phyloP scores from a whole-genome alignment of 2,797 vertebrate genomes.

The Champsocephalus gunnari region DNA sequence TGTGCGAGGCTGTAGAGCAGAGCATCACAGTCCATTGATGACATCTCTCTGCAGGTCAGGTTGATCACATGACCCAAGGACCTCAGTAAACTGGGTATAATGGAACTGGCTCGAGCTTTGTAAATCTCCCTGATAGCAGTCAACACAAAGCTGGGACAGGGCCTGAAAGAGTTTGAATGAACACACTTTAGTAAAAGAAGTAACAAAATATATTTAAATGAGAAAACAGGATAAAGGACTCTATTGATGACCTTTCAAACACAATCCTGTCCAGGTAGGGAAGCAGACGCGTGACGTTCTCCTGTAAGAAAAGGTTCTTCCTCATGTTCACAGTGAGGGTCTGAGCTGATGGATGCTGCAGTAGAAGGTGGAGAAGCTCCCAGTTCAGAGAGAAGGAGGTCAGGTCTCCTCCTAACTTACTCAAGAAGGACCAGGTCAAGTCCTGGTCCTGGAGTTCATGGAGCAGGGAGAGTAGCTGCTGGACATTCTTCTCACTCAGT shows the following conservation, averaged over 20 bases:
- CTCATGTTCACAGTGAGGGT: too few species aligned
- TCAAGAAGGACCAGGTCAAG: too few species aligned
- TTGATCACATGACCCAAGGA: conserved; percentile 55
- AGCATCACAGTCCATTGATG: conserved; percentile 62
- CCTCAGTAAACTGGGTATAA: conserved; percentile 57
- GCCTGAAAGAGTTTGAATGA: conserved; percentile 14
- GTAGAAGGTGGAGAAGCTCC: too few species aligned
- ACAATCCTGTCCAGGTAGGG: conserved; percentile 38
- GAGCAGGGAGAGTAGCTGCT: too few species aligned
- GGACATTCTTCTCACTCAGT: conserved; percentile 16
- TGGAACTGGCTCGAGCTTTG: conserved; percentile 1
- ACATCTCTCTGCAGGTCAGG: conserved; percentile 65
- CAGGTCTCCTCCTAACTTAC: too few species aligned
- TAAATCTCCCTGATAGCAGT: conserved; percentile 41
- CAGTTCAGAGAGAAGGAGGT: too few species aligned
- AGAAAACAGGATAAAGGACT: too few species aligned
- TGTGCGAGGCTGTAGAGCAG: conserved; percentile 66
- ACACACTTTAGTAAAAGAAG: too few species aligned
- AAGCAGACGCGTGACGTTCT: background rate
- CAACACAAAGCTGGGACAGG: conserved; percentile 45
- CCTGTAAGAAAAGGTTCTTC: conserved; percentile 25
- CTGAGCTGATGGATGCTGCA: too few species aligned
- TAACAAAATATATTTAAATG: too few species aligned
- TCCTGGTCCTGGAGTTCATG: too few species aligned
- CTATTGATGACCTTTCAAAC: conserved; percentile 11